phyloP scores from a whole-genome alignment of 1,140 invertebrate genomes.

The Pseudomyrmex cubaensis region DNA sequence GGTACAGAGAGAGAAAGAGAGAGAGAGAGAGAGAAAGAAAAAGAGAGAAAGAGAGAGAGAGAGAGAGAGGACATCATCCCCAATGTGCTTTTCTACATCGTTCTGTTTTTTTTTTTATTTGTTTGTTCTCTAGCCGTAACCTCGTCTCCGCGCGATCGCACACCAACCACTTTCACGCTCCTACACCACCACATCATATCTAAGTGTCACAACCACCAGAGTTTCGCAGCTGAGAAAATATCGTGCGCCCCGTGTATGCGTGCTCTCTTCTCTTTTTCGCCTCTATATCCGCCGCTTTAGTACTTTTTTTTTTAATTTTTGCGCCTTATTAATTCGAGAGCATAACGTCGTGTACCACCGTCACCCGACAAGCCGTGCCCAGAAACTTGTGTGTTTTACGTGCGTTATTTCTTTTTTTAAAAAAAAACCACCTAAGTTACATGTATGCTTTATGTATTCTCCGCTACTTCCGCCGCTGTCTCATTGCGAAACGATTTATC shows the following conservation, averaged over 20 bases:
- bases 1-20: background rate
- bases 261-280: constrained; percentile 53
- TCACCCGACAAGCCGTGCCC: constrained; percentile 84
- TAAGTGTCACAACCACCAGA: constrained; percentile 54
- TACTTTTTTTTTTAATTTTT: constrained; percentile 45
- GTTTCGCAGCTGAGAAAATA: constrained; percentile 67
- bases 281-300: constrained; percentile 24
- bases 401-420: constrained; percentile 55
- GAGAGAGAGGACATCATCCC: constrained; percentile 42
- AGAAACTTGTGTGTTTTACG: constrained; percentile 68
- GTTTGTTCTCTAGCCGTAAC: constrained; percentile 28
- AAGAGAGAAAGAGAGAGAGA: background rate
- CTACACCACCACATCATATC: constrained; percentile 65
- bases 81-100: constrained; percentile 45
- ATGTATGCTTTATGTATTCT: constrained; percentile 60
- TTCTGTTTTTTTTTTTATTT: constrained; percentile 42
- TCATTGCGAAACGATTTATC: constrained; percentile 34
- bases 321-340: constrained; percentile 62
- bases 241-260: constrained; percentile 74
- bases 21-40: background rate
- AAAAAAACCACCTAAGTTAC: constrained; percentile 59
- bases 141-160: constrained; percentile 25
- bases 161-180: constrained; percentile 55
- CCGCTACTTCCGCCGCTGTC: constrained; percentile 31
- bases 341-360: constrained; percentile 75